phyloP scores from a whole-genome alignment of 2,113 vertebrate species.

The Antechinus stuartii region DNA sequence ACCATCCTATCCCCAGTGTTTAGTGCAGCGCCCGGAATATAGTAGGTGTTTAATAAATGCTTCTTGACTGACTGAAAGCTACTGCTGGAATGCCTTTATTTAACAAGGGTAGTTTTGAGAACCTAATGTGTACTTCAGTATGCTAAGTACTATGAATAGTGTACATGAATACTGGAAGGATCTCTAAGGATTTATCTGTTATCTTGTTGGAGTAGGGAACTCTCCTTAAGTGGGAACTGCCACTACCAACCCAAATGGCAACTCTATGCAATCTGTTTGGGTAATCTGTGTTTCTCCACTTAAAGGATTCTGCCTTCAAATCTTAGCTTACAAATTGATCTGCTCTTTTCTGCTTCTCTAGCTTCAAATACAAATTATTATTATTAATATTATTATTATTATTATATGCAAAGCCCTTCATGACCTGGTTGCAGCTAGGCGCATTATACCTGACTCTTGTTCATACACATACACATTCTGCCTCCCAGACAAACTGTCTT shows the following conservation, averaged over 20 bases:
- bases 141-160: neutral
- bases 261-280: neutral
- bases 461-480: neutral
- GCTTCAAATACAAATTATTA: neutral
- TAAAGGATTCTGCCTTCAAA: neutral
- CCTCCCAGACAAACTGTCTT: neutral
- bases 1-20: neutral
- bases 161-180: neutral
- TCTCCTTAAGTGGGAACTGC: neutral
- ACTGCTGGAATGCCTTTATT: neutral
- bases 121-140: neutral
- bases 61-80: neutral
- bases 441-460: too few relatives aligned
- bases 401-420: neutral
- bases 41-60: neutral
- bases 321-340: neutral
- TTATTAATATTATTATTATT: fast-evolving
- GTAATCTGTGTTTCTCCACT: neutral
- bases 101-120: neutral
- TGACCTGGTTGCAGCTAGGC: neutral
- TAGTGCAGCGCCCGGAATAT: neutral
- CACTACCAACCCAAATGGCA: neutral
- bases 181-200: neutral
- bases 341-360: neutral
- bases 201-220: neutral